Evolutionary conservation across 2,797 vertebrate species (phyloP).

Genomic region (Tolypeutes matacus): DNA sequence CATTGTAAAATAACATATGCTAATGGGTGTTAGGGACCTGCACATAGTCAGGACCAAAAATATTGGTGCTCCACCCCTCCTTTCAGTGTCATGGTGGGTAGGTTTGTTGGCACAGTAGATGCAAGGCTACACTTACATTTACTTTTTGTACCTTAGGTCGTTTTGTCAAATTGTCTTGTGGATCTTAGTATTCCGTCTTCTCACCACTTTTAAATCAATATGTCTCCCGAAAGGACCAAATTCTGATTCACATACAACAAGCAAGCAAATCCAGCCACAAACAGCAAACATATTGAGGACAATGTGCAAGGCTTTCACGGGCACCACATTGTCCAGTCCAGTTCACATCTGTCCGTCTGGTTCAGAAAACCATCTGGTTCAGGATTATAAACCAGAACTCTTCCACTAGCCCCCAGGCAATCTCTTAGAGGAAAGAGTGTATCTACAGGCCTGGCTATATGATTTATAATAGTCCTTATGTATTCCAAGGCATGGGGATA

Average conservation of each 20-base stretch:
- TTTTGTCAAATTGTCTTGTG: neutral
- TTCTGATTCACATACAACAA: neutral
- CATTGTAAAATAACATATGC: neutral
- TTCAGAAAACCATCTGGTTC: conserved; percentile 14
- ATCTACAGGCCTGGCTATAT: conserved; percentile 62
- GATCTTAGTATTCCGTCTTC: neutral
- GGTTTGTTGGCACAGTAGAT: neutral
- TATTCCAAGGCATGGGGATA: conserved; percentile 83
- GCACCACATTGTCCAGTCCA: neutral
- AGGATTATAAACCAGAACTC: conserved; percentile 73
- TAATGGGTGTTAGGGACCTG: neutral
- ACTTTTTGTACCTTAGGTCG: neutral
- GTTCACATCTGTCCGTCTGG: neutral
- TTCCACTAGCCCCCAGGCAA: conserved; percentile 72
- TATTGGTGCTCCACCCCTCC: neutral
- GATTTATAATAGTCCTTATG: conserved; percentile 83
- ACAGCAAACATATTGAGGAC: neutral
- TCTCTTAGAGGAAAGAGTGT: conserved; percentile 76
- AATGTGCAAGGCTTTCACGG: neutral
- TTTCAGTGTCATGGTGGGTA: neutral
- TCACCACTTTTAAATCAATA: conserved; percentile 47
- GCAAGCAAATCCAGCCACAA: neutral
- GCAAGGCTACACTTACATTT: neutral
- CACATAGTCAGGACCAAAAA: neutral
- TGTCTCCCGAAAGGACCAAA: neutral